phyloP scores from a whole-genome alignment of 2,797 vertebrate genomes.

The Brotogeris chrysoptera region DNA sequence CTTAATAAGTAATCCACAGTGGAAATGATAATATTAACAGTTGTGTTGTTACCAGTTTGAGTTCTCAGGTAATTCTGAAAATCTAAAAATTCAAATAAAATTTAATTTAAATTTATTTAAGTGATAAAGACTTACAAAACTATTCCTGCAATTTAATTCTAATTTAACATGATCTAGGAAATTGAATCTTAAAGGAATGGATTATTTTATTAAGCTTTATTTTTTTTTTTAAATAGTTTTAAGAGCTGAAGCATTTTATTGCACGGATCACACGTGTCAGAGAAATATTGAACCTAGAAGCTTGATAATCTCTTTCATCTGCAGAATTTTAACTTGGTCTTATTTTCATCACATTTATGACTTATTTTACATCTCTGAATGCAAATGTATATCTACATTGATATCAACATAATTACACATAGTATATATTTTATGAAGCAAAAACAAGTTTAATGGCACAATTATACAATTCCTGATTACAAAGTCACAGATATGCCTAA shows the following conservation, averaged over 20 bases:
- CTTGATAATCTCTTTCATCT: background rate
- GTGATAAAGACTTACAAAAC: background rate
- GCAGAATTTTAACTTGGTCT: background rate
- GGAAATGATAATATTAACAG: slow-evolving; percentile 96
- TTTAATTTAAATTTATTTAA: background rate
- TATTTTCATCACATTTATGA: background rate
- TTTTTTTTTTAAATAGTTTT: background rate
- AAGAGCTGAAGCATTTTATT: background rate
- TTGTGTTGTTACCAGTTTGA: slow-evolving; percentile 96
- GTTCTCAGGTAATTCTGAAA: slow-evolving; percentile 97
- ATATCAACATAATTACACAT: background rate
- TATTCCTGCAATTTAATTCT: background rate
- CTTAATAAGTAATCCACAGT: slow-evolving; percentile 95
- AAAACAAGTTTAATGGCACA: background rate
- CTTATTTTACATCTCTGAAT: background rate
- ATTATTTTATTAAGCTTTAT: background rate
- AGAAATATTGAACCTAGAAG: background rate
- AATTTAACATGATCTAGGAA: background rate
- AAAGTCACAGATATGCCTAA: background rate
- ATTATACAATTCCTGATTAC: background rate
- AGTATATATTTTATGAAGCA: background rate
- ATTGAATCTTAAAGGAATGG: background rate
- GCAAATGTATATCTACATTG: background rate
- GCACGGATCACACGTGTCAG: background rate
- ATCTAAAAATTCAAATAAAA: slow-evolving; percentile 77